Evolutionary conservation across 2,797 vertebrate genomes (phyloP).

Genomic region (Dermochelys coriacea): DNA sequence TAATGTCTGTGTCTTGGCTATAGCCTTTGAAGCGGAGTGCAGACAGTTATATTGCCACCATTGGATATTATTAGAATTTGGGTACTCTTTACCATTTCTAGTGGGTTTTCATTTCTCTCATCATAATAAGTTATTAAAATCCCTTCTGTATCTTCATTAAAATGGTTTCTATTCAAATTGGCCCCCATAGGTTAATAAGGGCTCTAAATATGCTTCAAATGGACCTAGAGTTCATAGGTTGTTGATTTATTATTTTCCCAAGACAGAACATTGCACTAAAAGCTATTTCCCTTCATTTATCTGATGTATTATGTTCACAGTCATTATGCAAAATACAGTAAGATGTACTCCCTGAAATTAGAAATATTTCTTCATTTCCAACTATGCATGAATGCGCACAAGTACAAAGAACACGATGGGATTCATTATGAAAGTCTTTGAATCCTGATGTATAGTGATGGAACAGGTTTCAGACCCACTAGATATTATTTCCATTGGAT

Average conservation of each 20-base stretch:
- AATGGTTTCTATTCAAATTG: constrained; percentile 60
- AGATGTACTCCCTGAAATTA: constrained; percentile 65
- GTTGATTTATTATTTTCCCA: constrained; percentile 74
- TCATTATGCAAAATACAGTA: constrained; percentile 69
- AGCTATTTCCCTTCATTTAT: constrained; percentile 71
- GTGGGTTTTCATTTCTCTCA: constrained; percentile 57
- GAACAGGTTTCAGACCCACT: background rate
- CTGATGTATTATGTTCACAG: constrained; percentile 32
- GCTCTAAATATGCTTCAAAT: constrained; percentile 67
- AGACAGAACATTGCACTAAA: constrained; percentile 69
- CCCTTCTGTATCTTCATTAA: constrained; percentile 63
- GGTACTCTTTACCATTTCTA: constrained; percentile 40
- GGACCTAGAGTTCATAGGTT: constrained; percentile 67
- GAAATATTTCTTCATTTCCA: constrained; percentile 58
- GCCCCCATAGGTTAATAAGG: constrained; percentile 63
- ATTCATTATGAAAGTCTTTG: constrained; percentile 35
- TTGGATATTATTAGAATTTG: constrained; percentile 27
- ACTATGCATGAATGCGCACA: background rate
- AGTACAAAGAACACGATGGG: background rate
- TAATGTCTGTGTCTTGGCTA: background rate
- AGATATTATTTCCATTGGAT: constrained; percentile 29
- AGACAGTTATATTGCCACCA: background rate
- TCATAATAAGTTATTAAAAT: constrained; percentile 67
- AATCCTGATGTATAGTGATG: background rate
- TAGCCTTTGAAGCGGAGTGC: background rate